Percentiles rank a stretch among this genome's conserved stretches.
These are phyloP conservation scores for Psittacula cyanocephala DNA, from an alignment of 2,113 vertebrate species.

Conservation along the genomic window DNA sequence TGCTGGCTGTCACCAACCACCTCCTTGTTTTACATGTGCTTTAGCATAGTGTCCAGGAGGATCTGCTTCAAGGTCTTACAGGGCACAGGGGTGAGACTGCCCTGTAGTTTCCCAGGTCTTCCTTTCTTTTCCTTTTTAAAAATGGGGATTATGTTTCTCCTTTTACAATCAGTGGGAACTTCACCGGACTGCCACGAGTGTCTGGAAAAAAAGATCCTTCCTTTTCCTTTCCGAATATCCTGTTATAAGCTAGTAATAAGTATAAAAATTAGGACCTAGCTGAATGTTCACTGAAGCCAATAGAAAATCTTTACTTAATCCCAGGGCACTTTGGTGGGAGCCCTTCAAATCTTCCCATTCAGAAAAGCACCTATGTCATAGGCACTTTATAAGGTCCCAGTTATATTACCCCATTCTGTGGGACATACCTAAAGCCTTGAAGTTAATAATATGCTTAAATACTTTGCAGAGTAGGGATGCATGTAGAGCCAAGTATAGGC, in stretches of 20 bases:
- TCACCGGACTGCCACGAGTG: neutral
- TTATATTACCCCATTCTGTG: neutral
- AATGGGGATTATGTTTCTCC: neutral
- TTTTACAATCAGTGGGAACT: neutral
- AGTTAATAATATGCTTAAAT: neutral
- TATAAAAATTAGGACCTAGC: neutral
- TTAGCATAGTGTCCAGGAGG: neutral
- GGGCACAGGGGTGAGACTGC: neutral
- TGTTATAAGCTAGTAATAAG: neutral
- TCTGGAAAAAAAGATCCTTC: neutral
- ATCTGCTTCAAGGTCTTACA: neutral
- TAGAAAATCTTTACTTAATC: neutral
- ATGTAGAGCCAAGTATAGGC: neutral
- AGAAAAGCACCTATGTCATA: constrained; percentile 14
- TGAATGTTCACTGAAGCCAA: neutral
- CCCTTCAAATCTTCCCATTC: neutral
- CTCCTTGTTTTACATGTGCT: neutral
- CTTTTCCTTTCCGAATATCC: constrained; percentile 11
- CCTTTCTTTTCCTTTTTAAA: neutral
- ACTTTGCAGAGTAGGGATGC: neutral
- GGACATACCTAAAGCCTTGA: neutral
- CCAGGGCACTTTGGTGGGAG: neutral
- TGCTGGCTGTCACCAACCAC: neutral
- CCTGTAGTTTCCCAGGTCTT: neutral
- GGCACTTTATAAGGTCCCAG: neutral